Percentiles rank a stretch among this genome's conserved stretches.
These are phyloP conservation scores for Aphelenchoides besseyi DNA, from an alignment of 1,140 invertebrate species.

Conservation along the genomic window DNA sequence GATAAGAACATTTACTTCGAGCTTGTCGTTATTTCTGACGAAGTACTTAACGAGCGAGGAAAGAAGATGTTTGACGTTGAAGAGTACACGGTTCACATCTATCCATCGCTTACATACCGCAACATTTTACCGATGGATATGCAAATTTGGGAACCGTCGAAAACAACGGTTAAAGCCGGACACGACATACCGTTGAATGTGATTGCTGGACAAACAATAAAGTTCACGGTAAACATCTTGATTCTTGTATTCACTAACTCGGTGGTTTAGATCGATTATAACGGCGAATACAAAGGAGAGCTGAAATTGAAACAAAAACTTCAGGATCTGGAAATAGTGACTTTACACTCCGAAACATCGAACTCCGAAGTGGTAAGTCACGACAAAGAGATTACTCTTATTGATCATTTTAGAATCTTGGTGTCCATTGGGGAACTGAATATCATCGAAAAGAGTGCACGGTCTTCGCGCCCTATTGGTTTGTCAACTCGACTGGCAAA, in stretches of 20 bases:
- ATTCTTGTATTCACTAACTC: neutral
- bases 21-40: constrained; percentile 74
- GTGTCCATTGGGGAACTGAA: constrained; percentile 74
- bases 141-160: constrained; percentile 67
- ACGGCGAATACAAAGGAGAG: constrained; percentile 21
- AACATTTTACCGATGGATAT: constrained; percentile 83
- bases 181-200: constrained; percentile 51
- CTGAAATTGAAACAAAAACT: constrained; percentile 27
- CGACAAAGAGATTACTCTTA: neutral
- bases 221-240: constrained; percentile 24
- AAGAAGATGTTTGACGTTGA: constrained; percentile 69
- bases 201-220: constrained; percentile 39
- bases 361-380: neutral
- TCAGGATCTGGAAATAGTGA: constrained; percentile 37
- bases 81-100: constrained; percentile 76
- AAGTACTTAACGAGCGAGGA: constrained; percentile 72
- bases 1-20: constrained; percentile 70
- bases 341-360: constrained; percentile 49
- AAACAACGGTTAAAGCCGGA: constrained; percentile 41
- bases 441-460: constrained; percentile 72
- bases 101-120: constrained; percentile 81
- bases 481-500: constrained; percentile 91
- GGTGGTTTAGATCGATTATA: constrained; percentile 12
- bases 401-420: constrained; percentile 66
- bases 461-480: constrained; percentile 94